These are phyloP conservation scores for Xyrichtys novacula DNA, from an alignment of 2,797 vertebrate genomes.

Conservation along the genomic window DNA sequence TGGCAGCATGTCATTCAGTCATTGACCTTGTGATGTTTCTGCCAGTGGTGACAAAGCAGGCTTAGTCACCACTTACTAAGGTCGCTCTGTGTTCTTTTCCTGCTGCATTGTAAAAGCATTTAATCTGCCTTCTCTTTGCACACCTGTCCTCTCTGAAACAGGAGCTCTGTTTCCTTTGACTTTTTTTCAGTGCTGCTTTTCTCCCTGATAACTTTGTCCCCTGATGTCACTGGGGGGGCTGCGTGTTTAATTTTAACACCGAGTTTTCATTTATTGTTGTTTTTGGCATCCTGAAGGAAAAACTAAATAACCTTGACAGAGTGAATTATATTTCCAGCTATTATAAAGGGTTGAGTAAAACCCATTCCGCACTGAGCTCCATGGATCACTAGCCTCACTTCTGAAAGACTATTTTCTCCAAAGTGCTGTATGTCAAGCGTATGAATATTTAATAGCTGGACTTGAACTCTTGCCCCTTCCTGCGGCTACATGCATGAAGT, in stretches of 20 bases:
- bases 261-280: neutral
- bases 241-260: constrained; percentile 3
- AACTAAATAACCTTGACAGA: constrained; percentile 16
- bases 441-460: constrained; percentile 30
- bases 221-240: constrained; percentile 7
- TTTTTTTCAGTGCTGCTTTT: constrained; percentile 2
- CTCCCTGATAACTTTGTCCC: neutral
- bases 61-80: neutral
- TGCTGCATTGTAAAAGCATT: constrained; percentile 14
- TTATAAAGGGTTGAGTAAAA: constrained; percentile 7
- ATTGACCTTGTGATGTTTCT: neutral
- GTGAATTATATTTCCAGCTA: neutral
- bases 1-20: neutral
- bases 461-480: constrained; percentile 10
- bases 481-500: constrained; percentile 16
- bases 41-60: neutral
- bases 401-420: constrained; percentile 10
- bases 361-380: constrained; percentile 7
- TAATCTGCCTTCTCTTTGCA: constrained; percentile 13
- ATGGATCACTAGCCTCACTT: constrained; percentile 1
- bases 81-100: neutral
- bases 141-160: constrained; percentile 18
- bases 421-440: constrained; percentile 7
- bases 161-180: neutral
- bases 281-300: constrained; percentile 8